A percentile compares a stretch with the other conserved stretches of the same genome.
Evolutionary conservation across 1,140 invertebrate genomes (phyloP).

Genomic region (Diabrotica undecimpunctata): DNA sequence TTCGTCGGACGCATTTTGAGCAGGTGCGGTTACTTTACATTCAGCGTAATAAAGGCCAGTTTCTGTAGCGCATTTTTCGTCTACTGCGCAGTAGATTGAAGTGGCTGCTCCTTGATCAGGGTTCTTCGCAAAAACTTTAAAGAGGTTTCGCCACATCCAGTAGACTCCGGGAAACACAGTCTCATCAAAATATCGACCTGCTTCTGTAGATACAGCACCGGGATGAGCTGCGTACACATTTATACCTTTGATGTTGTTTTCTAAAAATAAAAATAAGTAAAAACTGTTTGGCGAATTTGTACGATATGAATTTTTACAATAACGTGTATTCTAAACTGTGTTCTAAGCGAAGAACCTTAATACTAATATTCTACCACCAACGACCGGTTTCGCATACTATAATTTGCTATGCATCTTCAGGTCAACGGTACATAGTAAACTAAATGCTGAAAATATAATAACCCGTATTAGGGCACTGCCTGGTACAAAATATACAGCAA

Average conservation of each 20-base stretch:
- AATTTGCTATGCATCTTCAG: no score
- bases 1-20: slow-evolving; percentile 50
- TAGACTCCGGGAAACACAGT: slow-evolving; percentile 46
- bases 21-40: slow-evolving; percentile 50
- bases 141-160: slow-evolving; percentile 35
- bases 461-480: no score
- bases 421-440: no score
- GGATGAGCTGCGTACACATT: slow-evolving; percentile 69
- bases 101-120: slow-evolving; percentile 74
- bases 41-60: slow-evolving; percentile 63
- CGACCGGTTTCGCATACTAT: no score
- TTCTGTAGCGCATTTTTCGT: slow-evolving; percentile 61
- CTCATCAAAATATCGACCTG: slow-evolving; percentile 63
- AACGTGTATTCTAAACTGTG: no score
- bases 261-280: slow-evolving; percentile 36
- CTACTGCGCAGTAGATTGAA: slow-evolving; percentile 71
- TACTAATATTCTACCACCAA: no score
- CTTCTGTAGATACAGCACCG: slow-evolving; percentile 69
- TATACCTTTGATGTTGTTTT: slow-evolving; percentile 52
- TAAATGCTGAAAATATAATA: no score
- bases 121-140: slow-evolving; percentile 56
- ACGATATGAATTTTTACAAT: no score
- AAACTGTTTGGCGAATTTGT: no score
- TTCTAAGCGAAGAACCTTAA: no score
- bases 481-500: no score